Conservation (phyloP, 2,797 vertebrate species). For the Vireo griseus region DNA sequence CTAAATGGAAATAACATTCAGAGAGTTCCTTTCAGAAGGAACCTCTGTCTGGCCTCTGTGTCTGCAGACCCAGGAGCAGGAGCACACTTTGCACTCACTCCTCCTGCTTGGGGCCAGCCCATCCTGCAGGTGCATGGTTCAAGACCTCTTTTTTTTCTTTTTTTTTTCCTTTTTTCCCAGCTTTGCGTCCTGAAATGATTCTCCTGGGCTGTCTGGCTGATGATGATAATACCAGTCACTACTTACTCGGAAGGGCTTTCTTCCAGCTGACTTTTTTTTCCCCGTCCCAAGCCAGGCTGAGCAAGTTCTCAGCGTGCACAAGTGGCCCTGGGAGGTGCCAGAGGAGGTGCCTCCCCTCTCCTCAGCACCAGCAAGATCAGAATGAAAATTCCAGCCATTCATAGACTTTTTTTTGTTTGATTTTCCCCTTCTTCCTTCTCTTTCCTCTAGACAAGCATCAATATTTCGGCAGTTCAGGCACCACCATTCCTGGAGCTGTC, state of each 20-base stretch:
- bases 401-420: too few relatives aligned
- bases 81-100: neutral
- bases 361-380: neutral
- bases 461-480: neutral
- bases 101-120: accelerated
- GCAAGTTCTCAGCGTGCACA: neutral
- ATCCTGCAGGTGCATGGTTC: neutral
- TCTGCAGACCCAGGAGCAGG: neutral
- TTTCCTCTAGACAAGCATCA: neutral
- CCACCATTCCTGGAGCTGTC: neutral
- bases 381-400: neutral
- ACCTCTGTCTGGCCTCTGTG: neutral
- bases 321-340: neutral
- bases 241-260: neutral
- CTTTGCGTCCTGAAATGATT: neutral
- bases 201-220: neutral
- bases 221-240: neutral
- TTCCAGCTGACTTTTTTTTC: neutral
- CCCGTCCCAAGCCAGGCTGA: neutral
- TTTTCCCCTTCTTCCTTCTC: accelerated
- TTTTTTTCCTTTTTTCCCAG: neutral
- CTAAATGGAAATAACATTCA: neutral
- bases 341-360: neutral
- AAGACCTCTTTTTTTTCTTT: neutral
- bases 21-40: neutral